These are phyloP conservation scores for Chelon labrosus DNA, from an alignment of 2,797 vertebrate genomes.

Conservation along the genomic window DNA sequence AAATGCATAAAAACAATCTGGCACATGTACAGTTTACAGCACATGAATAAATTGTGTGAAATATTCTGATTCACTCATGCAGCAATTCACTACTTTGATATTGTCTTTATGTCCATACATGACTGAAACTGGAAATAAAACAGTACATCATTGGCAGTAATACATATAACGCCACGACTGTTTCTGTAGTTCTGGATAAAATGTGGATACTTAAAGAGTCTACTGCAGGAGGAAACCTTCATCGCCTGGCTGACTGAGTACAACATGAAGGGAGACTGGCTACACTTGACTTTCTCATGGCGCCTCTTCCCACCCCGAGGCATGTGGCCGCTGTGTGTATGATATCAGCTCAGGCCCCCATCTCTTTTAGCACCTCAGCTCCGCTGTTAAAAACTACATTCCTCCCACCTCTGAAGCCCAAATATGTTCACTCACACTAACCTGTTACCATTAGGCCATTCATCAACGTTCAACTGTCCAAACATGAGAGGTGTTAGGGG, in stretches of 20 bases:
- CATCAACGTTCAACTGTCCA: constrained; percentile 79
- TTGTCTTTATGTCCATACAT: not conserved
- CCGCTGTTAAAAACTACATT: constrained; percentile 83
- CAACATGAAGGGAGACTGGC: not conserved
- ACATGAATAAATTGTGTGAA: no score
- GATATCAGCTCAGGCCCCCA: constrained; percentile 43
- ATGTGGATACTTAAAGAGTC: not conserved
- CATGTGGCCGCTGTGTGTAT: constrained; percentile 44
- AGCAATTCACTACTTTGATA: no score
- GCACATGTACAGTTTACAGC: no score
- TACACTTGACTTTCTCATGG: constrained; percentile 48
- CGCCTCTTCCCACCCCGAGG: constrained; percentile 32
- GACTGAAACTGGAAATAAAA: not conserved
- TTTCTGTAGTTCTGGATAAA: not conserved
- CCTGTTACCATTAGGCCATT: constrained; percentile 77
- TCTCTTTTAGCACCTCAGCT: constrained; percentile 70
- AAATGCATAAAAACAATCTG: no score
- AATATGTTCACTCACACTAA: constrained; percentile 78
- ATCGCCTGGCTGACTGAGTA: not conserved
- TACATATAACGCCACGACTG: not conserved
- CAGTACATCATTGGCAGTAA: not conserved
- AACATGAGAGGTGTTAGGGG: constrained; percentile 81
- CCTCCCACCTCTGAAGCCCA: constrained; percentile 79
- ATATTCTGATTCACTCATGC: no score
- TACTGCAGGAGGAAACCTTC: not conserved